Evolutionary conservation across 2,113 vertebrate genomes (phyloP), one percentile per base, ranked within the genome.

Genomic region (human (Homo sapiens)): DNA sequence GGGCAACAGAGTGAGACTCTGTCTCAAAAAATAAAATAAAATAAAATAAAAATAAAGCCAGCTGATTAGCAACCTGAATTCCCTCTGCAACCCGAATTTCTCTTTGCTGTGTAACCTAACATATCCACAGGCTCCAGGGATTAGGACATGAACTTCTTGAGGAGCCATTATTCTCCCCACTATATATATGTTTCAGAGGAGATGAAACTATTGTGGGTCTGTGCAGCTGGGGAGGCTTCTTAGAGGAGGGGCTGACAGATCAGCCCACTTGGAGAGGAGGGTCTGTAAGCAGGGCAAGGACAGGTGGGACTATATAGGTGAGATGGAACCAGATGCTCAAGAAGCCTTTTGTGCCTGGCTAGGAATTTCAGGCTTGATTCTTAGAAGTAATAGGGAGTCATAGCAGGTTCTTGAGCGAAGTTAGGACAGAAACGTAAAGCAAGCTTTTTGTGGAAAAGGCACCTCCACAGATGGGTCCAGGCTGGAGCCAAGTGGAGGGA

Each of bases 281-380:
- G 57, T 25, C 78, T 35, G 17, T 0, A 9, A 48, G 48, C 30
- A 52, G 30, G 2, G 38, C 8, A n/a, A 45, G 32, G 23, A 22
- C 38, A 43, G 50, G 7, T 40, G 27, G 5, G 38, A 38, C 3
- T 3, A 8, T 3, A 10, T 0, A 40, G 32, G 50, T 11, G 8
- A 25, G 84, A 16, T 2, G 20, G 38, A 48, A n/a, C 25, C 72
- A 30, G 70, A 1, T 23, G 48, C 45, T 23, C 22, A 13, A 22
- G 52, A 32, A 40, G 17, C 18, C 17, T 48, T 43, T 32, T 17
- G 45, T 48, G 14, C 35, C 72, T n/a, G 32, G 22, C 27, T 73
- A 79, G 61, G 72, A 38, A 45, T 32, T 80, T 48, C 91, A 57
- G 81, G 48, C 23, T 73, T 80, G 38, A 30, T 82, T 68, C 57